Conservation (phyloP, 2,113 vertebrate genomes). For the Sinocyclocheilus maitianheensis region DNA sequence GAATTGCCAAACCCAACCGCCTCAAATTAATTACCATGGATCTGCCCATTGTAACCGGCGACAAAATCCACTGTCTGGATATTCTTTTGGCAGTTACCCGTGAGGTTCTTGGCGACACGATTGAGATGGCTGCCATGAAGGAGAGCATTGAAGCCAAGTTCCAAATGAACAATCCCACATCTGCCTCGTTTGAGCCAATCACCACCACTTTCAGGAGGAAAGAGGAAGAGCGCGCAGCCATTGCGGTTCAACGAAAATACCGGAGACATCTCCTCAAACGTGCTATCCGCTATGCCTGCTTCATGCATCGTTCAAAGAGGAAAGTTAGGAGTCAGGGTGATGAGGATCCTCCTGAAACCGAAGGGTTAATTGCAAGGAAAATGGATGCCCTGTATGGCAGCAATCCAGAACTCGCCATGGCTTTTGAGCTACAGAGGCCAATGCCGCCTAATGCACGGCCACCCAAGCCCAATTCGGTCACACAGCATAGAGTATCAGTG, state of each 20-base stretch:
- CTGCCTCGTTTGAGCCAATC: conserved; percentile 91
- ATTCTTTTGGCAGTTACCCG: conserved; percentile 91
- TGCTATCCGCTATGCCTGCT: conserved; percentile 84
- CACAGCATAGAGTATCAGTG: neutral
- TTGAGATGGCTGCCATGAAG: conserved; percentile 91
- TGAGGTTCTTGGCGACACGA: conserved; percentile 91
- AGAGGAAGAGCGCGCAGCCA: conserved; percentile 84
- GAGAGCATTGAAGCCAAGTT: conserved; percentile 92
- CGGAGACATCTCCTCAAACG: conserved; percentile 85
- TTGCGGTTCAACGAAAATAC: conserved; percentile 88
- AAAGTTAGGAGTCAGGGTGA: conserved; percentile 51
- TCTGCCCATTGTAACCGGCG: conserved; percentile 90
- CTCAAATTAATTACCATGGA: conserved; percentile 90
- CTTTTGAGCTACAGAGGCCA: conserved; percentile 60
- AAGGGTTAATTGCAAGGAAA: conserved; percentile 82
- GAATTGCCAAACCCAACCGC: conserved; percentile 89
- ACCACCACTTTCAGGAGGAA: conserved; percentile 91
- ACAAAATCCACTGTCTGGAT: conserved; percentile 95
- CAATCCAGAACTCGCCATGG: conserved; percentile 63
- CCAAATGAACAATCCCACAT: conserved; percentile 87
- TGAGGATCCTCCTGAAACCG: conserved; percentile 77
- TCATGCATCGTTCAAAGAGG: conserved; percentile 78
- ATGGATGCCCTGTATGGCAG: conserved; percentile 84
- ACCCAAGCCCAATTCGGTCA: conserved; percentile 31
- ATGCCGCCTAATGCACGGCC: neutral